Conservation (phyloP, 2,797 vertebrate species). For the Neosilurus hyrtlii region DNA sequence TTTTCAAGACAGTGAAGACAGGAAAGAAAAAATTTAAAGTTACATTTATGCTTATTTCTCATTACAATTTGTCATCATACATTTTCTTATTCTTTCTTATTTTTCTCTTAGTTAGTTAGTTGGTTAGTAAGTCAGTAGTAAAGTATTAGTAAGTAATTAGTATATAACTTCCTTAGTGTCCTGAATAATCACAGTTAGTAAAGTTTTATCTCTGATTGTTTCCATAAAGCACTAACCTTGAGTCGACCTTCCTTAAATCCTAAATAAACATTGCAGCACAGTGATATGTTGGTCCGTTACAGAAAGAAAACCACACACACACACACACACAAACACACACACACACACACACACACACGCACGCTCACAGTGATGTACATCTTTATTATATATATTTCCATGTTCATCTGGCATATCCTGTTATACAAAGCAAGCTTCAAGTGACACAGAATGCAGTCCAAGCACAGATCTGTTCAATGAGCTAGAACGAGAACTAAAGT, state of each 20-base stretch:
- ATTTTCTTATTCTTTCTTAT: background rate
- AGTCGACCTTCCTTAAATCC: background rate
- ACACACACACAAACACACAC: background rate
- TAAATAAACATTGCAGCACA: background rate
- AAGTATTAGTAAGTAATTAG: no score
- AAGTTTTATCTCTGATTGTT: background rate
- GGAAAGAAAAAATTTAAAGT: background rate
- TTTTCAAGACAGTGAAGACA: background rate
- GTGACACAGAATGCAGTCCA: no score
- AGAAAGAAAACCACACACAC: background rate
- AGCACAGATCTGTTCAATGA: slow-evolving; percentile 2
- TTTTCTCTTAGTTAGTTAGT: no score
- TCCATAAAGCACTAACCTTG: background rate
- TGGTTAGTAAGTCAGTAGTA: no score
- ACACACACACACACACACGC: background rate
- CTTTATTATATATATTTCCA: background rate
- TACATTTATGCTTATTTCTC: background rate
- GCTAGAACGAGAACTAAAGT: background rate
- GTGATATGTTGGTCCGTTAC: background rate
- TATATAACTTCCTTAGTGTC: background rate
- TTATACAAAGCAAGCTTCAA: no score
- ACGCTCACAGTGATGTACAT: background rate
- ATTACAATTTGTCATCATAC: background rate
- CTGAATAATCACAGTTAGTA: background rate
- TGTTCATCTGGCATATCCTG: no score